phyloP scores from a whole-genome alignment of 1,140 invertebrate genomes.

The Drosophila elegans region DNA sequence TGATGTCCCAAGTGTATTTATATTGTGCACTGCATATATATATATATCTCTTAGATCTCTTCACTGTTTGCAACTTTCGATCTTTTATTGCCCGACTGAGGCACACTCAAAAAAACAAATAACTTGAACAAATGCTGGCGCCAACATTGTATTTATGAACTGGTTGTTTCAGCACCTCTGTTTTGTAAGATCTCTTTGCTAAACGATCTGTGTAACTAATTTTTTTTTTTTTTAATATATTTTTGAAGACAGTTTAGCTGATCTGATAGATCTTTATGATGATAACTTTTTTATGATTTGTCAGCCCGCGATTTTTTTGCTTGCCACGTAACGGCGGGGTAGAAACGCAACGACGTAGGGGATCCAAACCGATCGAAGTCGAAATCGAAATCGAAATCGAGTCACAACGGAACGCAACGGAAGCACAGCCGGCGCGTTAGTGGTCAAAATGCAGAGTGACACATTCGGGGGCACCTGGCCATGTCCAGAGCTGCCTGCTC shows the following conservation, averaged over 20 bases:
- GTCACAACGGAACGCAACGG: constrained; percentile 57
- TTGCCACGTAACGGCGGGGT: constrained; percentile 6
- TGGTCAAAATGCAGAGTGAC: constrained; percentile 84
- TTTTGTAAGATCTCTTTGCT: too few relatives aligned
- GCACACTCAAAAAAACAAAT: constrained; percentile 45
- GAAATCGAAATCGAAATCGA: constrained; percentile 5
- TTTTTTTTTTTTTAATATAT: too few relatives aligned
- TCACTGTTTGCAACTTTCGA: constrained; percentile 42
- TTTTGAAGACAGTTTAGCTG: background rate
- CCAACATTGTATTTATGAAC: constrained; percentile 4
- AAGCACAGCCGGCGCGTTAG: constrained; percentile 84
- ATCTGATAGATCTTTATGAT: background rate
- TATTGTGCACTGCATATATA: constrained; percentile 3
- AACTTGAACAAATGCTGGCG: constrained; percentile 19
- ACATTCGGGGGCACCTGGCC: constrained; percentile 67
- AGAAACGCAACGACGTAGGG: constrained; percentile 9
- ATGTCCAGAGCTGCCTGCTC: constrained; percentile 35
- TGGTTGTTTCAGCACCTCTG: background rate
- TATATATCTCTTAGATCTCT: constrained; percentile 10
- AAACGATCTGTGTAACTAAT: too few relatives aligned
- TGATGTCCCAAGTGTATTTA: constrained; percentile 1
- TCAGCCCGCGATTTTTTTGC: background rate
- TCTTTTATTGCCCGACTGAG: constrained; percentile 23
- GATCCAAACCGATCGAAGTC: constrained; percentile 1
- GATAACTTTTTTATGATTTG: background rate